Evolutionary conservation across 1,140 invertebrate genomes (phyloP).

Genomic region (Tetramorium parvispinum): DNA sequence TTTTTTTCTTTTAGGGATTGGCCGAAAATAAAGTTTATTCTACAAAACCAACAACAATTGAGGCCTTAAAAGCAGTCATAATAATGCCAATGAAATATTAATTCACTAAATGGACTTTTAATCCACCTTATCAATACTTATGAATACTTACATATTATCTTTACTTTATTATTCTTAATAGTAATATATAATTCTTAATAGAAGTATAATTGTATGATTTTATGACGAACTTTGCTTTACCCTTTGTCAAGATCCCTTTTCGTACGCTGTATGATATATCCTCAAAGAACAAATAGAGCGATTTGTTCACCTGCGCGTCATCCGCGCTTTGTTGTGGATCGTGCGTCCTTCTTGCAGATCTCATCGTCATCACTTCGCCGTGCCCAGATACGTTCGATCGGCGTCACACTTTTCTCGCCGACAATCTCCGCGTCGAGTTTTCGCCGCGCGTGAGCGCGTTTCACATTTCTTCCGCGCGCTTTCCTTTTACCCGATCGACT

Average conservation of each 20-base stretch:
- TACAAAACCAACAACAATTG: too few species aligned
- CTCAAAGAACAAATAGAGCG: constrained; percentile 76
- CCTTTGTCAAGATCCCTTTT: constrained; percentile 72
- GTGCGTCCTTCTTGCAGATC: too few species aligned
- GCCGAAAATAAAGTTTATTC: too few species aligned
- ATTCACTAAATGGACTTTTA: too few species aligned
- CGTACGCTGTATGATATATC: constrained; percentile 75
- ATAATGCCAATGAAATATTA: too few species aligned
- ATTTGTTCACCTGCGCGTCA: constrained; percentile 51
- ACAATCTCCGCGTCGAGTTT: not conserved
- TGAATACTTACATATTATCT: not conserved
- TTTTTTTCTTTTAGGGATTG: too few species aligned
- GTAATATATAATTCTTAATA: not conserved
- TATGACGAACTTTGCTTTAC: constrained; percentile 57
- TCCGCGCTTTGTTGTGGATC: not conserved
- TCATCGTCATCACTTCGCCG: not conserved
- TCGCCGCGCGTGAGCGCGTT: not conserved
- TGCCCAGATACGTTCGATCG: not conserved
- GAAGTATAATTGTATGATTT: not conserved
- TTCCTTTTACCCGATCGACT: constrained; percentile 3
- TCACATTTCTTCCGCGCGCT: constrained; percentile 20
- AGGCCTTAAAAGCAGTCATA: too few species aligned
- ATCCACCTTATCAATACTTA: too few species aligned
- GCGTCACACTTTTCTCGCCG: not conserved
- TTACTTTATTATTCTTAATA: not conserved